Percentiles rank a stretch among this genome's conserved stretches.
These are phyloP conservation scores for Patella depressa DNA, from an alignment of 2,888 invertebrate species.

Conservation along the genomic window DNA sequence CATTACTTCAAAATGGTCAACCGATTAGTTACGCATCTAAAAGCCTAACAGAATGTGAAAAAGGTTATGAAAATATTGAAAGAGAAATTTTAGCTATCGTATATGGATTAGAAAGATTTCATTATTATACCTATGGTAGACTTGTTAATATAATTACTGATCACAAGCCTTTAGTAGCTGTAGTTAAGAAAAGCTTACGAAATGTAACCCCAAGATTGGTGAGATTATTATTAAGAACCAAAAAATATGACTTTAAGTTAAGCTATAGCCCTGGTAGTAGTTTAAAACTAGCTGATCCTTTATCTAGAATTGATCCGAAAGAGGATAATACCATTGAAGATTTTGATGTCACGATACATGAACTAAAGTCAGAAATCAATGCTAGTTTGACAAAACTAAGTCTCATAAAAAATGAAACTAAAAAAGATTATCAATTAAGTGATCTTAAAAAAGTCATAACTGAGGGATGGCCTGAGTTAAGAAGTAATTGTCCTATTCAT, in stretches of 20 bases:
- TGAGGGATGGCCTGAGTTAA: neutral
- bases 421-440: constrained; percentile 1
- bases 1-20: constrained; percentile 39
- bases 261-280: neutral
- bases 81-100: constrained; percentile 1
- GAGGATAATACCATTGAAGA: constrained; percentile 2
- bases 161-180: neutral
- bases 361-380: neutral
- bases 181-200: neutral
- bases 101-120: constrained; percentile 6
- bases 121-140: constrained; percentile 7
- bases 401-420: neutral
- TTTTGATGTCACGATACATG: neutral
- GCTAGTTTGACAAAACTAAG: neutral
- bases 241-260: constrained; percentile 2
- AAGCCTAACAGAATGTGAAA: constrained; percentile 12
- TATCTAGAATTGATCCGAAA: constrained; percentile 5
- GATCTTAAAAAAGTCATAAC: neutral
- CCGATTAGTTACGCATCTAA: constrained; percentile 48
- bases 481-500: neutral
- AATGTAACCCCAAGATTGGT: constrained; percentile 2
- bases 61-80: constrained; percentile 6
- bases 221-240: neutral
- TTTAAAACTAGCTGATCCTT: constrained; percentile 4
- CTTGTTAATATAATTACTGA: neutral